Base-by-base conservation (phyloP, 2,113 vertebrate genomes). In the Syngnathus floridae region DNA sequence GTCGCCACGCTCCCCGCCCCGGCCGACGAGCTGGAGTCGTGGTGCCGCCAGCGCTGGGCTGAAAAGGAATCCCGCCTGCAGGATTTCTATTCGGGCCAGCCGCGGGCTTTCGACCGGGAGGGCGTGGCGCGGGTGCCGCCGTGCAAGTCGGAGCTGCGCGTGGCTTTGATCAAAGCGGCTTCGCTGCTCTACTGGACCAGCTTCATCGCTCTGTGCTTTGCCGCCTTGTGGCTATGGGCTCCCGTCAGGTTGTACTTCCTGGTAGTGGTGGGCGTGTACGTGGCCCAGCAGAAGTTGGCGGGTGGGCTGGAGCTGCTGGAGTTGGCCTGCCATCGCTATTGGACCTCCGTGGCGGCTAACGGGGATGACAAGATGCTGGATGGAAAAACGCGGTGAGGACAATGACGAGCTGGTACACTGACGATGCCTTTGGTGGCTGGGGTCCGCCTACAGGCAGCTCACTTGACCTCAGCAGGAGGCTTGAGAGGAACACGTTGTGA, bases 251-350 rank as follows among this genome's bases (percentile, higher is more conserved):
- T 94, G 90, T 99, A 94, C 84, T 90, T 90, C 45, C 71, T 91
- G n/a, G 31, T 88, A 41, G 58, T 91, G 86, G 66, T 92, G 11
- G 2, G 85, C 14, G 77, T 99, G 22, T 95, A 90, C 5, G 51
- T 92, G 7, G 80, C 77, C 37, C 95, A 96, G 83, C 93, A 94
- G 35, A 93, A 90, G 88, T 3, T 94, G 8, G 87, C 92, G 12
- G 96, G 96, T 2, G 97, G 97, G 51, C 72, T 98, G 58, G 96
- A 99, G 87, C 79, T 98, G 68, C 83, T 97, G 41, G 96, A 99
- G 90, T 75, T 99, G 59, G 84, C 93, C 49, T 94, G 93, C 65
- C 93, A 98, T 72, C 90, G 17, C 0, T 89, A 90, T 75, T 92
- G 92, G 84, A 91, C 82, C 69, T 67, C 79, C 0, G 38, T 36